These are phyloP conservation scores for Squalus acanthias DNA, from an alignment of 2,797 vertebrate species.

Conservation along the genomic window DNA sequence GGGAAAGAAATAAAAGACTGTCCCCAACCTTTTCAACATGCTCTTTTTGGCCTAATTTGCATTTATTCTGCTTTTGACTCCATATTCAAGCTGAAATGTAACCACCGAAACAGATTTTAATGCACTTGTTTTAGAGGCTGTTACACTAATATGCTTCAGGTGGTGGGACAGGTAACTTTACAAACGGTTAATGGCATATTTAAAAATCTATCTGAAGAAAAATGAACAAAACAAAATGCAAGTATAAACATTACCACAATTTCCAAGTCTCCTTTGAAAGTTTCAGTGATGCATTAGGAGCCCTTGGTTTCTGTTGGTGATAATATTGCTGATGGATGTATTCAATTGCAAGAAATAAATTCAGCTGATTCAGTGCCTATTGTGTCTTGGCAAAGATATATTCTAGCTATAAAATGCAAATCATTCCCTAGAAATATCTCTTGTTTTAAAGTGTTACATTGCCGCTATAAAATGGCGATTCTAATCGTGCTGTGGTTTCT, in stretches of 20 bases:
- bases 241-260: neutral
- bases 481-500: neutral
- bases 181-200: neutral
- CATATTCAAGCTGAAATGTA: neutral
- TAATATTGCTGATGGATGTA: neutral
- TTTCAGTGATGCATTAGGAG: neutral
- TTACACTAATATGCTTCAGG: neutral
- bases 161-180: neutral
- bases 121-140: neutral
- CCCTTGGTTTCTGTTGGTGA: neutral
- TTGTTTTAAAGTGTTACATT: neutral
- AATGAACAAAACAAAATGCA: neutral
- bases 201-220: neutral
- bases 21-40: neutral
- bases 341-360: neutral
- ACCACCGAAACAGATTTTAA: neutral
- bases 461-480: neutral
- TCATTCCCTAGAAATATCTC: neutral
- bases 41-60: neutral
- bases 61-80: neutral
- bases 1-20: neutral
- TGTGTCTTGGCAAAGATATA: conserved; percentile 14
- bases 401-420: neutral
- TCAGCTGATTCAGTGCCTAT: neutral
- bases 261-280: neutral